Percentiles rank a stretch among this genome's conserved stretches.
phyloP scores from a whole-genome alignment of 2,888 invertebrate species.

The Mimas tiliae region DNA sequence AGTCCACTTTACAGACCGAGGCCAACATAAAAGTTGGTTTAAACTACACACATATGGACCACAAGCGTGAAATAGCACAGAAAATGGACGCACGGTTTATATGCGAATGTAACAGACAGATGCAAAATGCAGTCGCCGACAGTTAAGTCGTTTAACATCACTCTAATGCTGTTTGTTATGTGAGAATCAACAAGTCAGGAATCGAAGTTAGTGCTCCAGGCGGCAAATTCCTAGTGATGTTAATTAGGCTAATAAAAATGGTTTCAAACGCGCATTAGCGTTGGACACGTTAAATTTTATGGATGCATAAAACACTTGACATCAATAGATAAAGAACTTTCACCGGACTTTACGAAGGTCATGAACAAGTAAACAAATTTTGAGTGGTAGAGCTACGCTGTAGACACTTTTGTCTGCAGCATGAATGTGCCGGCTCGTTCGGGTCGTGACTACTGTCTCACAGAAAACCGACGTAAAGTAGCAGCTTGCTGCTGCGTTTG shows the following conservation, averaged over 20 bases:
- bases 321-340: conserved; percentile 1
- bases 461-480: too few species aligned
- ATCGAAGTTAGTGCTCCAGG: not conserved
- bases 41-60: conserved; percentile 19
- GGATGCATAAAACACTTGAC: not conserved
- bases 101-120: conserved; percentile 61
- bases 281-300: not conserved
- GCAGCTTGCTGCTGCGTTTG: too few species aligned
- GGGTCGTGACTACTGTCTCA: too few species aligned
- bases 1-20: conserved; percentile 31
- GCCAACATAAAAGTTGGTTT: conserved; percentile 32
- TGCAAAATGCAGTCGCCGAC: conserved; percentile 63
- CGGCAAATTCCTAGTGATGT: not conserved
- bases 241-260: conserved; percentile 10
- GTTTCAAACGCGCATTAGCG: not conserved
- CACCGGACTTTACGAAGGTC: conserved; percentile 1
- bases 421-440: too few species aligned
- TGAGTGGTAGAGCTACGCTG: too few species aligned
- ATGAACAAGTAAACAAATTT: not conserved
- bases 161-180: conserved; percentile 63
- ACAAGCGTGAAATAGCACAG: conserved; percentile 55
- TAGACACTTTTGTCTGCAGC: too few species aligned
- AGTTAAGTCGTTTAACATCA: conserved; percentile 65
- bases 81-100: conserved; percentile 60
- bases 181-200: conserved; percentile 51